phyloP scores from a whole-genome alignment of 2,888 invertebrate genomes.

The Neocrepidodera transversa region DNA sequence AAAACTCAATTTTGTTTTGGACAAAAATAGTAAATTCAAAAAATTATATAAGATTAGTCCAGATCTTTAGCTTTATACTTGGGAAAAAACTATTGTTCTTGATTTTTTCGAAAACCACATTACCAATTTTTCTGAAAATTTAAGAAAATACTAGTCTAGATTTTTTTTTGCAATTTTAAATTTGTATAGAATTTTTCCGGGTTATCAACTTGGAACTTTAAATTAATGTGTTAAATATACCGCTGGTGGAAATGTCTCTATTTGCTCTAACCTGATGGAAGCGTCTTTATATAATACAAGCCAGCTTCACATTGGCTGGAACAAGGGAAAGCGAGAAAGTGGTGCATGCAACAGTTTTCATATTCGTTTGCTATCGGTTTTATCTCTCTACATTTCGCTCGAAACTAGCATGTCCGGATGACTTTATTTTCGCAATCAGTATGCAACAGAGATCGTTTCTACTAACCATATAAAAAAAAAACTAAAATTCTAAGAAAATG shows the following conservation, averaged over 20 bases:
- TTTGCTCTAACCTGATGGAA: background rate
- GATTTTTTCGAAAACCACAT: too few relatives aligned
- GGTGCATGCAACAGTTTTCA: constrained; percentile 30
- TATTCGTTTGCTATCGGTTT: constrained; percentile 7
- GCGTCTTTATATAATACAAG: constrained; percentile 1
- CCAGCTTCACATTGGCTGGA: constrained; percentile 18
- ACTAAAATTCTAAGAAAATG: background rate
- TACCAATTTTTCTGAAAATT: too few relatives aligned
- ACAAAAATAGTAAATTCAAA: too few relatives aligned
- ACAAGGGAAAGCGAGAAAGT: constrained; percentile 22
- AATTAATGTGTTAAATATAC: background rate
- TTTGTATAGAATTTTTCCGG: too few relatives aligned
- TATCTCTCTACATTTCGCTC: constrained; percentile 2
- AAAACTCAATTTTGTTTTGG: too few relatives aligned
- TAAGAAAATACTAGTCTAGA: too few relatives aligned
- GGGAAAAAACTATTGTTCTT: too few relatives aligned
- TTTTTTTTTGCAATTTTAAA: too few relatives aligned
- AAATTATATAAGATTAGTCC: too few relatives aligned
- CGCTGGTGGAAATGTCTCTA: constrained; percentile 5
- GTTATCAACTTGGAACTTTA: too few relatives aligned
- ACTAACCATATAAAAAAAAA: background rate
- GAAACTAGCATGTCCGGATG: background rate
- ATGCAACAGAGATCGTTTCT: constrained; percentile 7
- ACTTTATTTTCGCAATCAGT: background rate
- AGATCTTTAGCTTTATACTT: too few relatives aligned